phyloP scores from a whole-genome alignment of 1,140 invertebrate genomes.

The Lepidurus packardi region DNA sequence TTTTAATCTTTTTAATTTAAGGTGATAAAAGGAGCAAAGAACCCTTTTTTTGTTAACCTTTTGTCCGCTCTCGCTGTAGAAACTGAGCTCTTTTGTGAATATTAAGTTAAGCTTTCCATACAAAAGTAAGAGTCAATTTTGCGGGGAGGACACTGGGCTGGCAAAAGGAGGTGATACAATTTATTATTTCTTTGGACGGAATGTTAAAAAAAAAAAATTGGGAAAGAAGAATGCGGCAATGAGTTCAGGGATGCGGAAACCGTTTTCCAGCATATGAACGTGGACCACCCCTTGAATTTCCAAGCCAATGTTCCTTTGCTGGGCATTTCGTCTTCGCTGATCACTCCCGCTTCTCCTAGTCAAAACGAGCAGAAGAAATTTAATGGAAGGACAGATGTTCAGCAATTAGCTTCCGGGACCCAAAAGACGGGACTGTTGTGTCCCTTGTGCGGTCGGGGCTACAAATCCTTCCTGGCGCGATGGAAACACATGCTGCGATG shows the following conservation, averaged over 20 bases:
- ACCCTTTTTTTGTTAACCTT: too few species aligned
- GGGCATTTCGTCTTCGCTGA: background rate
- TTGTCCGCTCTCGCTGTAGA: too few species aligned
- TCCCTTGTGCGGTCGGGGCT: background rate
- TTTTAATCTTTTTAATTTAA: too few species aligned
- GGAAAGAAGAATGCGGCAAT: background rate
- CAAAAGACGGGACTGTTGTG: background rate
- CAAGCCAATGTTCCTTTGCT: background rate
- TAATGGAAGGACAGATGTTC: background rate
- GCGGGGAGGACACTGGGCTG: background rate
- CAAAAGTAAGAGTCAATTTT: too few species aligned
- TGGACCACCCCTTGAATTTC: slow-evolving; percentile 11
- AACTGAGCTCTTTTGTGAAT: too few species aligned
- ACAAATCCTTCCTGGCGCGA: background rate
- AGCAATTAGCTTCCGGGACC: background rate
- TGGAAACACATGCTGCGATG: background rate
- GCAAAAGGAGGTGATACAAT: background rate
- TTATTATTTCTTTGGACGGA: background rate
- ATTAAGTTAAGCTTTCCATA: too few species aligned
- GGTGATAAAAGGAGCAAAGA: too few species aligned
- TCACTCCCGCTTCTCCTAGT: background rate
- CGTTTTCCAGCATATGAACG: background rate
- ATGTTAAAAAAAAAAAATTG: background rate
- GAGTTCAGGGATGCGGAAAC: background rate
- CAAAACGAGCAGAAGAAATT: background rate